These are phyloP conservation scores for Caerostris extrusa DNA, from an alignment of 1,140 invertebrate species.

Conservation along the genomic window DNA sequence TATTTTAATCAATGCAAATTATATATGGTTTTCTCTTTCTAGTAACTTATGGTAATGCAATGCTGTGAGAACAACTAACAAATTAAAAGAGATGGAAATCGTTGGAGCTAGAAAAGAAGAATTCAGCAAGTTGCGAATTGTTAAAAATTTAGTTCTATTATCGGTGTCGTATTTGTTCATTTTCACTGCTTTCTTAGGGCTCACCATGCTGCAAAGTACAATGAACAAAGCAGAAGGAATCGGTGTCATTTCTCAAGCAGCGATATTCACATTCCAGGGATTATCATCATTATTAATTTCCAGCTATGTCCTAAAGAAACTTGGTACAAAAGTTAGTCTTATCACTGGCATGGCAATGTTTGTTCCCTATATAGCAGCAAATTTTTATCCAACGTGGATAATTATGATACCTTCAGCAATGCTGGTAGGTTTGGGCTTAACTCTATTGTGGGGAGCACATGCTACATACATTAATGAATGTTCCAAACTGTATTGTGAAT, in stretches of 20 bases:
- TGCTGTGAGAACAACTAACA: no score
- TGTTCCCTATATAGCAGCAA: slow-evolving; percentile 81
- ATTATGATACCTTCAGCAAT: slow-evolving; percentile 82
- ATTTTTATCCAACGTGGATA: slow-evolving; percentile 80
- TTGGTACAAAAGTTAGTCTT: slow-evolving; percentile 82
- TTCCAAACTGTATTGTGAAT: slow-evolving; percentile 76
- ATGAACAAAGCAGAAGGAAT: slow-evolving; percentile 73
- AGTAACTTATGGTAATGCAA: no score
- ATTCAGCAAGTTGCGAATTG: background rate
- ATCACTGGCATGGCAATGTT: slow-evolving; percentile 81
- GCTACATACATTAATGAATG: slow-evolving; percentile 83
- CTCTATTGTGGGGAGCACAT: slow-evolving; percentile 84
- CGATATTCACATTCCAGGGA: slow-evolving; percentile 80
- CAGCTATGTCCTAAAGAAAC: slow-evolving; percentile 72
- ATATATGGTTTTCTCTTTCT: no score
- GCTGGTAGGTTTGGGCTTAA: slow-evolving; percentile 82
- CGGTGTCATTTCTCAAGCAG: slow-evolving; percentile 75
- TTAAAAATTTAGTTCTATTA: background rate
- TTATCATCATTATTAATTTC: slow-evolving; percentile 74
- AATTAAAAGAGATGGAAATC: no score
- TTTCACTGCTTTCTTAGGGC: slow-evolving; percentile 50
- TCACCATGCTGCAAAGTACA: slow-evolving; percentile 69
- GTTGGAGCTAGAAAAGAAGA: no score
- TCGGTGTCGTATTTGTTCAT: background rate
- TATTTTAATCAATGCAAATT: no score